A percentile compares a stretch with the other conserved stretches of the same genome.
Evolutionary conservation across 1,140 invertebrate species (phyloP).

Genomic region (Penaeus vannamei): DNA sequence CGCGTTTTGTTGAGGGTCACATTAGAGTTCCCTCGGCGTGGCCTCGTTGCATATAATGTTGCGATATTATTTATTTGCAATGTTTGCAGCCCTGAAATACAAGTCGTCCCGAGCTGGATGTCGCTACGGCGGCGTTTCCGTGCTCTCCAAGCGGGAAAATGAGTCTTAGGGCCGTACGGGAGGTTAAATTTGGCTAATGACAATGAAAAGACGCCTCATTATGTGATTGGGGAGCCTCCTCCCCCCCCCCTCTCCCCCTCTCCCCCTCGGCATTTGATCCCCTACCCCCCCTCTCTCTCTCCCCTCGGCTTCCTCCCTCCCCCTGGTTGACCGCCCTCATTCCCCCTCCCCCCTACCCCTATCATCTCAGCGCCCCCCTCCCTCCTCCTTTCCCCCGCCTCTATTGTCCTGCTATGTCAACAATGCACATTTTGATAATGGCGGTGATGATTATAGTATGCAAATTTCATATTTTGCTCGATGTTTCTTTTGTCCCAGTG

Average conservation of each 20-base stretch:
- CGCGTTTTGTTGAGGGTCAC: conserved; percentile 14
- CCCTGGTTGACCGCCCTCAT: neutral
- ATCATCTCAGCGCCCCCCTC: neutral
- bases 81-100: conserved; percentile 18
- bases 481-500: no score
- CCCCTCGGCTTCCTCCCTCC: neutral
- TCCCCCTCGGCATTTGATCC: neutral
- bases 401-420: neutral
- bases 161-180: neutral
- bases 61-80: conserved; percentile 33
- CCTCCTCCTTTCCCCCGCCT: neutral
- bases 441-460: no score
- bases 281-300: neutral
- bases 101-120: neutral
- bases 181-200: conserved; percentile 38
- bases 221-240: conserved; percentile 35
- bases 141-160: neutral
- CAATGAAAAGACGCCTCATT: neutral
- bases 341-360: neutral
- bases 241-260: neutral
- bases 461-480: no score
- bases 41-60: conserved; percentile 27
- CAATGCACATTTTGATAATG: no score
- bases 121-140: neutral
- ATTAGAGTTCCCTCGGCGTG: conserved; percentile 25